These are phyloP conservation scores for Platypus cylindrus DNA, from an alignment of 2,888 invertebrate genomes.

Conservation along the genomic window DNA sequence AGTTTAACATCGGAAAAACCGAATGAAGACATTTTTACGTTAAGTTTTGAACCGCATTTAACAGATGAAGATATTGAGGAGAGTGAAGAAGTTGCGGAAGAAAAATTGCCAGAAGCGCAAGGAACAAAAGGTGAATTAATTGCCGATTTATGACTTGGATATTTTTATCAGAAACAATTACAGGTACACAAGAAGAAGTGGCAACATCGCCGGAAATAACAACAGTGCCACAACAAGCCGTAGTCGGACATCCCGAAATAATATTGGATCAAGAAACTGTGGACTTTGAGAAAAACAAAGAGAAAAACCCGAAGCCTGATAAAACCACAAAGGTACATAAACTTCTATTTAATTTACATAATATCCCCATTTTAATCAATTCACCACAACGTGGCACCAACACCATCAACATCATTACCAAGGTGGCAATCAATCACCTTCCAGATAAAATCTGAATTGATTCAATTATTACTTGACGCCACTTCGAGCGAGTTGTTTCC, in stretches of 20 bases:
- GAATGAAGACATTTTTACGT: constrained; percentile 30
- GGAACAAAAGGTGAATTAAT: too few species aligned
- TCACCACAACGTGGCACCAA: too few species aligned
- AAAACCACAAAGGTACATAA: constrained; percentile 13
- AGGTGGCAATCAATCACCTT: too few species aligned
- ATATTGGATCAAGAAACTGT: constrained; percentile 23
- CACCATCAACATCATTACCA: too few species aligned
- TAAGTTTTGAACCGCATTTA: constrained; percentile 30
- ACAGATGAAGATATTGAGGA: constrained; percentile 12
- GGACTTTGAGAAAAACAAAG: constrained; percentile 32
- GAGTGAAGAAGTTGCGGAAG: constrained; percentile 19
- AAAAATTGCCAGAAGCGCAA: too few species aligned
- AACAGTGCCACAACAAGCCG: too few species aligned
- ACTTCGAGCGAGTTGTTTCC: too few species aligned
- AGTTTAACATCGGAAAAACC: constrained; percentile 32
- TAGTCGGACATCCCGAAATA: constrained; percentile 18
- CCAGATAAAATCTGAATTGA: too few species aligned
- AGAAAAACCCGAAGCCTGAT: constrained; percentile 23
- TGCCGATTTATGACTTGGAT: too few species aligned
- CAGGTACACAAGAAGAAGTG: constrained; percentile 9
- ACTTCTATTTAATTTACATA: constrained; percentile 6
- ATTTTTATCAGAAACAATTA: constrained; percentile 2
- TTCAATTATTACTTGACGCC: too few species aligned
- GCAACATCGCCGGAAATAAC: too few species aligned
- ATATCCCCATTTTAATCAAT: too few species aligned